Conservation (phyloP, 2,113 vertebrate genomes). For the Uria lomvia region DNA sequence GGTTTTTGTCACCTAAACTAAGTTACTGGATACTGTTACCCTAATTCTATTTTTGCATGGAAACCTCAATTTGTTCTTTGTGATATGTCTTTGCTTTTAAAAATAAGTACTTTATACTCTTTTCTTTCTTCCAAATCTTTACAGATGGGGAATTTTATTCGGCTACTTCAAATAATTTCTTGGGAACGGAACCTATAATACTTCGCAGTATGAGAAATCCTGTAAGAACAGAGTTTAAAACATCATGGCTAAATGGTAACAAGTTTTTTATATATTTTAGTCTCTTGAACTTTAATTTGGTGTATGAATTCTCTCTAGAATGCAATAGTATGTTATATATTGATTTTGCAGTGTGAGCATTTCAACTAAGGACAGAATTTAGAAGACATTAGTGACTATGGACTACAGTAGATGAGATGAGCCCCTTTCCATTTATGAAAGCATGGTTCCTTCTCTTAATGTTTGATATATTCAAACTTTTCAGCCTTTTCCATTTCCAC, state of each 20-base stretch:
- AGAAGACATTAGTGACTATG: neutral
- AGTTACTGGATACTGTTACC: neutral
- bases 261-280: neutral
- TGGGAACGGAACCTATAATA: conserved; percentile 79
- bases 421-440: neutral
- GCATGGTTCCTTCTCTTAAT: neutral
- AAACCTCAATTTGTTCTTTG: neutral
- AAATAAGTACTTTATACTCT: neutral
- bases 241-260: conserved; percentile 79
- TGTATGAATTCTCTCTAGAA: neutral
- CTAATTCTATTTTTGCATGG: neutral
- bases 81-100: neutral
- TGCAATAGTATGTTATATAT: neutral
- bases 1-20: neutral
- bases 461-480: neutral
- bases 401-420: neutral
- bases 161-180: conserved; percentile 81
- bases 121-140: neutral
- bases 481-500: neutral
- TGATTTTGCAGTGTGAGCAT: neutral
- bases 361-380: neutral
- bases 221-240: conserved; percentile 76
- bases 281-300: neutral
- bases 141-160: conserved; percentile 81
- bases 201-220: conserved; percentile 67